Percentiles rank a stretch among this genome's conserved stretches.
These are phyloP conservation scores for Tetramorium bicarinatum DNA, from an alignment of 2,888 invertebrate species.

Conservation along the genomic window DNA sequence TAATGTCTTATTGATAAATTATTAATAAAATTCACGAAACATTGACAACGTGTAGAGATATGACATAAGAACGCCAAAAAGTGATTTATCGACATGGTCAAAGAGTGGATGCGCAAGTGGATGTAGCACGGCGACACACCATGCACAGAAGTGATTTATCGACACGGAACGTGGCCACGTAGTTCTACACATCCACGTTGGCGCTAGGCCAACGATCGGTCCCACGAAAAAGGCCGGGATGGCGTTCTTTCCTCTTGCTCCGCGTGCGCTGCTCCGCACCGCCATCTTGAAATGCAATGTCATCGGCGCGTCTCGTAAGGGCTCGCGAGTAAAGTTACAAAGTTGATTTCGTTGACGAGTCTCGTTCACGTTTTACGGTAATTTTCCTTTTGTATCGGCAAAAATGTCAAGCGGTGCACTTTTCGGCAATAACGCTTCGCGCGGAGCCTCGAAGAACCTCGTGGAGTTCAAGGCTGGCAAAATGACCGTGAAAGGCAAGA, in stretches of 20 bases:
- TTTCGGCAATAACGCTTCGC: conserved; percentile 92
- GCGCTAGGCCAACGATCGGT: too few relatives aligned
- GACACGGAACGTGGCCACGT: too few relatives aligned
- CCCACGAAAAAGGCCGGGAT: too few relatives aligned
- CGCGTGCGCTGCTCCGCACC: conserved; percentile 14
- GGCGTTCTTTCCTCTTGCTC: neutral
- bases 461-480: conserved; percentile 98
- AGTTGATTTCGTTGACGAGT: neutral
- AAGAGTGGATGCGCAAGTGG: too few relatives aligned
- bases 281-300: conserved; percentile 79
- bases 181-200: too few relatives aligned
- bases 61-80: too few relatives aligned
- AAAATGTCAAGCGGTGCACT: conserved; percentile 89
- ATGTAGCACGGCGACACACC: too few relatives aligned
- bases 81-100: too few relatives aligned
- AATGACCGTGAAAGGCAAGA: conserved; percentile 97
- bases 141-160: too few relatives aligned
- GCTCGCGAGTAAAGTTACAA: conserved; percentile 36
- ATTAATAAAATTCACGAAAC: too few relatives aligned
- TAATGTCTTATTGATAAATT: too few relatives aligned
- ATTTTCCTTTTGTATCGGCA: conserved; percentile 34
- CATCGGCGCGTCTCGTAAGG: conserved; percentile 69
- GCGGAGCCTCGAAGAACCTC: conserved; percentile 95
- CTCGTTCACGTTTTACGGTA: conserved; percentile 27
- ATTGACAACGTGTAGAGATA: too few relatives aligned